Percentiles rank a stretch among this genome's conserved stretches.
phyloP scores from a whole-genome alignment of 2,113 vertebrate species.

The Odobenus rosmarus region DNA sequence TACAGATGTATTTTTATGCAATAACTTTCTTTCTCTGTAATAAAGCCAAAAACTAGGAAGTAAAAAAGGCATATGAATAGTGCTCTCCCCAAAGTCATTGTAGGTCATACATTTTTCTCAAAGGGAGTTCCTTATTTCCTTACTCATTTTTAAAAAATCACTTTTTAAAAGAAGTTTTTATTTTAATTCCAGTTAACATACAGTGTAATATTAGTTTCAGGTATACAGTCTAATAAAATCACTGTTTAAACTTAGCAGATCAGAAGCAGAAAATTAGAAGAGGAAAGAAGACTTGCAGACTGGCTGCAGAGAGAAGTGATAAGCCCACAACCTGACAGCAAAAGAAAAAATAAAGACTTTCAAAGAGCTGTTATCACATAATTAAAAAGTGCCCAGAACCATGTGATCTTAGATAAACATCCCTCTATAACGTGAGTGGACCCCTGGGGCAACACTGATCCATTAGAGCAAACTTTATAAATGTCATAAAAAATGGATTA shows the following conservation, averaged over 20 bases:
- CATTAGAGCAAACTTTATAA: background rate
- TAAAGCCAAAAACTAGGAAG: background rate
- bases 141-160: background rate
- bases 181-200: background rate
- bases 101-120: background rate
- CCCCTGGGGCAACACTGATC: background rate
- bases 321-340: background rate
- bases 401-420: background rate
- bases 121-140: background rate
- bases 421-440: background rate
- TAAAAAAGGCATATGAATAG: background rate
- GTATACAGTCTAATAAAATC: background rate
- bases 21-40: slow-evolving; percentile 20
- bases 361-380: background rate
- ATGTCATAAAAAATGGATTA: background rate
- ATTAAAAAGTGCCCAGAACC: background rate
- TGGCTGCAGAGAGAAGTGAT: background rate
- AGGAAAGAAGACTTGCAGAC: background rate
- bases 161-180: background rate
- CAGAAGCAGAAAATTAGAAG: slow-evolving; percentile 40
- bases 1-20: background rate
- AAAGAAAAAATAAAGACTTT: slow-evolving; percentile 17
- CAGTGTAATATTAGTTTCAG: background rate
- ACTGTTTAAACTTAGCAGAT: slow-evolving; percentile 30
- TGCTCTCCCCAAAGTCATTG: background rate